Evolutionary conservation across 2,888 invertebrate genomes (phyloP).

Genomic region (Cepaea hortensis): DNA sequence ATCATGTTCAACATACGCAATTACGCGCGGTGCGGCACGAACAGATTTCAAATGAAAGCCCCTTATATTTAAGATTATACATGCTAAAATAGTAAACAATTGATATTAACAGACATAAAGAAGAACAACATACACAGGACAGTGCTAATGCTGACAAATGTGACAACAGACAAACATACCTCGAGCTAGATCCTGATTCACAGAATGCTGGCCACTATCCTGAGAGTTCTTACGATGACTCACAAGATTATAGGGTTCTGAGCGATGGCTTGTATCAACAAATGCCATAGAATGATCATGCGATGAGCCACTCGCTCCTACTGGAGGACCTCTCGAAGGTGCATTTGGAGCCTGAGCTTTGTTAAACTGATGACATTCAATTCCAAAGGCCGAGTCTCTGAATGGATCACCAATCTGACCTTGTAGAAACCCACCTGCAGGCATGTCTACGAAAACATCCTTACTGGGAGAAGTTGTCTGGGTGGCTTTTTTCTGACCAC

Average conservation of each 20-base stretch:
- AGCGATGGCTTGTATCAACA: background rate
- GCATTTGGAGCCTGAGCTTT: background rate
- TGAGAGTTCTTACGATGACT: background rate
- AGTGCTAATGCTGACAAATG: background rate
- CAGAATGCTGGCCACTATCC: background rate
- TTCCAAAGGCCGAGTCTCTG: conserved; percentile 52
- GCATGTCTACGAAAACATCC: conserved; percentile 25
- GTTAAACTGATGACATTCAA: conserved; percentile 55
- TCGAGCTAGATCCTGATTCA: background rate
- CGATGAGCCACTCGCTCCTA: background rate
- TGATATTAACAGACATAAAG: too few species aligned
- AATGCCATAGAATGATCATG: background rate
- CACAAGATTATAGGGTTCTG: conserved; percentile 13
- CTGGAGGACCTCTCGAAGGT: background rate
- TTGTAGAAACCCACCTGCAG: conserved; percentile 21
- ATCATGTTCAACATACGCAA: too few species aligned
- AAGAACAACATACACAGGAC: too few species aligned
- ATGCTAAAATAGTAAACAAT: too few species aligned
- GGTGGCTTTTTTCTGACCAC: background rate
- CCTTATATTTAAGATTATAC: too few species aligned
- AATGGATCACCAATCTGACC: conserved; percentile 51
- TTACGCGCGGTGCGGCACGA: too few species aligned
- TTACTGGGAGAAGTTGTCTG: background rate
- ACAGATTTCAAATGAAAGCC: too few species aligned
- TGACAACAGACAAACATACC: background rate